A percentile compares a stretch with the other conserved stretches of the same genome.
Conservation (phyloP, 2,888 invertebrate species). For the Hirtodrosophila trivittata region DNA sequence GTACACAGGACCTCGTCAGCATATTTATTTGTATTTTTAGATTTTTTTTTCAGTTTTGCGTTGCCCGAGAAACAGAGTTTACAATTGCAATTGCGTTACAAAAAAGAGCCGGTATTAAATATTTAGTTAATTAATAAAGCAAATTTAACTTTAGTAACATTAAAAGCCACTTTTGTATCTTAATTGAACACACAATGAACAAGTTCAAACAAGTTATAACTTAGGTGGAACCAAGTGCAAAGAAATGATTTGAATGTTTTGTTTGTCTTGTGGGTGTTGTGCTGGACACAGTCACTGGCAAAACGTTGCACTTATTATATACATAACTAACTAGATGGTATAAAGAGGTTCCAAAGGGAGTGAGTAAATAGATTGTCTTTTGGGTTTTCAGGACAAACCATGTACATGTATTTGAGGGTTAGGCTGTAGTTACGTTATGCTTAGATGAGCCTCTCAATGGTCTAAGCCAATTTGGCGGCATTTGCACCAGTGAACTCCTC, state of each 20-base stretch:
- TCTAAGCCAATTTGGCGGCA: conserved; percentile 87
- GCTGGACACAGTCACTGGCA: conserved; percentile 36
- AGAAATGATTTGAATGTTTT: not conserved
- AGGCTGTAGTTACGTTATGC: conserved; percentile 24
- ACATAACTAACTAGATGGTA: conserved; percentile 63
- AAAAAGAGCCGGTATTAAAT: conserved; percentile 29
- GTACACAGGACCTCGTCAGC: no score
- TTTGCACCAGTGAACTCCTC: conserved; percentile 92
- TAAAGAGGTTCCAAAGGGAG: conserved; percentile 36
- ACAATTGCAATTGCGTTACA: conserved; percentile 44
- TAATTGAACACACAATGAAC: conserved; percentile 32
- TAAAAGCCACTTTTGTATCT: conserved; percentile 66
- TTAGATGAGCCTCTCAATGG: conserved; percentile 85
- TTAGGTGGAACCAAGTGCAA: conserved; percentile 18
- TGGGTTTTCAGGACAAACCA: conserved; percentile 33
- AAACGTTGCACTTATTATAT: conserved; percentile 59
- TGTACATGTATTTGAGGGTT: conserved; percentile 28
- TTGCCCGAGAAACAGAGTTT: conserved; percentile 18
- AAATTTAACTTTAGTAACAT: conserved; percentile 49
- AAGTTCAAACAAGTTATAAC: conserved; percentile 5
- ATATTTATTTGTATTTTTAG: conserved; percentile 42
- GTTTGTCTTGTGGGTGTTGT: not conserved
- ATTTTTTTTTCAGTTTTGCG: conserved; percentile 21
- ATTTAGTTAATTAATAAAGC: conserved; percentile 44
- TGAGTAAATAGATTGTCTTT: conserved; percentile 40